Evolutionary conservation across 37 sponge, comb jelly and placozoan species (phyloP), one percentile per base, ranked within the genome.

Genomic region (Hormiphora californensis): DNA sequence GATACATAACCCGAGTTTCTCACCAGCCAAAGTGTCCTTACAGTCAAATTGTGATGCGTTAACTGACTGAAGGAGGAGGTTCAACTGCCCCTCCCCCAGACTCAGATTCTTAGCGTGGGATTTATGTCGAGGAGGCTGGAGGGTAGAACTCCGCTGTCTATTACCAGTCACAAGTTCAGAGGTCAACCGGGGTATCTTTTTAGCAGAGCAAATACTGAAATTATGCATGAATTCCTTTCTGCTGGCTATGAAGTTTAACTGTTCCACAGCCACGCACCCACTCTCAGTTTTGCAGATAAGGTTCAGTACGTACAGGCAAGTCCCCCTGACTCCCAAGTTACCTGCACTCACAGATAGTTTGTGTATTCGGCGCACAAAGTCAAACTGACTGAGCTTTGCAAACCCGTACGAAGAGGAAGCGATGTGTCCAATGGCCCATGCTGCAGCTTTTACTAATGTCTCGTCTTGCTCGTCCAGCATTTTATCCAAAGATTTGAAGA

Each of bases 251-350:
- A 73, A 73, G 1, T 40, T 73, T n/a, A 40, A 73, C 44, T 73
- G 81, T 33, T 73, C 81, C 1, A 73, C 44, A 73, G 81, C 81
- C 4, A 46, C 81, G 43, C 81, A 73, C n/a, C 81, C 81, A 40
- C 81, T 73, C 35, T 73, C 81, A 41, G 81, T 73, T n/a, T 73
- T 73, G 38, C 81, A 73, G 3, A 73, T 73, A 22, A 73, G 38
- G 23, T 73, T 73, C 4, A 73, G 25, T 5, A 73, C 81, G 43
- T 73, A 73, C 12, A 73, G 46, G 43, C 81, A 73, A 4, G 81
- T 73, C 12, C 81, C 81, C 32, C 81, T 27, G 43, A 73, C 81
- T 43, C 81, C 43, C 3, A 73, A 46, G 22, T 73, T 73, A 0
- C 43, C 81, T n/a, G 40, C 46, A 1, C 39, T 19, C 1, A 43